Conservation (phyloP, 1,140 invertebrate genomes). For the Eupristina koningsbergeri region DNA sequence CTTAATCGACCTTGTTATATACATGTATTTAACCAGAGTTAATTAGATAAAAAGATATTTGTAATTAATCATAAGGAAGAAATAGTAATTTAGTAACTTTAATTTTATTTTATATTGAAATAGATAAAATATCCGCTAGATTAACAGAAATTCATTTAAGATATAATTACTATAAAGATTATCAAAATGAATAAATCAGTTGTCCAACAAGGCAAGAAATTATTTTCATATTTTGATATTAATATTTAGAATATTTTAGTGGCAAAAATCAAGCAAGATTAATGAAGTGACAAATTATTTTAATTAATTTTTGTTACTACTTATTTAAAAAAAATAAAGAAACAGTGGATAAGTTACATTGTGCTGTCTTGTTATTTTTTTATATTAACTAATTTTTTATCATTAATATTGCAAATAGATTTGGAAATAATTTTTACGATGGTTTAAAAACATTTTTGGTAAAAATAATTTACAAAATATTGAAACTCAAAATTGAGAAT, state of each 20-base stretch:
- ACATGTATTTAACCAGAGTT: not conserved
- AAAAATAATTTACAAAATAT: no score
- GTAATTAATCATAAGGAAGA: not conserved
- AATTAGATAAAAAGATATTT: not conserved
- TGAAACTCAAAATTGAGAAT: no score
- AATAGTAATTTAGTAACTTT: not conserved
- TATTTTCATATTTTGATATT: not conserved
- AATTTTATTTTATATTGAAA: not conserved
- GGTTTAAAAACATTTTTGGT: no score
- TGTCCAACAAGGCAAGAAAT: not conserved
- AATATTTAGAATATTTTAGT: not conserved
- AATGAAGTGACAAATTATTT: not conserved
- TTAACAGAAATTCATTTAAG: not conserved
- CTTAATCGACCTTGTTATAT: not conserved
- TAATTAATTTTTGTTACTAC: not conserved
- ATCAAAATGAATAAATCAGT: conserved; percentile 1
- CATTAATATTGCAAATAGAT: no score
- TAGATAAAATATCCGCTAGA: not conserved
- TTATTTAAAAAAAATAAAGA: no score
- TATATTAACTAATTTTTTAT: no score
- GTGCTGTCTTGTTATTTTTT: no score
- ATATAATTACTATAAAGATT: not conserved
- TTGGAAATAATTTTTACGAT: no score
- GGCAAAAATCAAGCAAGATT: not conserved
- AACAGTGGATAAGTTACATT: no score